These are phyloP conservation scores for Chionoecetes opilio DNA, from an alignment of 1,140 invertebrate genomes.

Conservation along the genomic window DNA sequence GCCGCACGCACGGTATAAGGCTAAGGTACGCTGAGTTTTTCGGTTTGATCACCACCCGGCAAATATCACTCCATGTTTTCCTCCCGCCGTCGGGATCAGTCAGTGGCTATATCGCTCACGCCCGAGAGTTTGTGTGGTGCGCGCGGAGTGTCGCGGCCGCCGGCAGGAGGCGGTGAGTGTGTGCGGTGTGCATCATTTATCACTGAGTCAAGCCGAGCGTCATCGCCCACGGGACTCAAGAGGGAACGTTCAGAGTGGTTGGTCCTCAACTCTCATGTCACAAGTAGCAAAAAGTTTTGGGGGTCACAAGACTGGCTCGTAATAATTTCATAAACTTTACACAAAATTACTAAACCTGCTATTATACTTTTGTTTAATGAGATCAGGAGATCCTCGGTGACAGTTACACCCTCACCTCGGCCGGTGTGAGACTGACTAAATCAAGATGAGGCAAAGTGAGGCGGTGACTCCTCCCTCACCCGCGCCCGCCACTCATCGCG, in stretches of 20 bases:
- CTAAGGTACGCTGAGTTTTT: not conserved
- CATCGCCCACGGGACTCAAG: not conserved
- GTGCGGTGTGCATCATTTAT: slow-evolving; percentile 28
- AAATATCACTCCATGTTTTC: not conserved
- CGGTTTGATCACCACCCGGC: not conserved
- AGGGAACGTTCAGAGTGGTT: not conserved
- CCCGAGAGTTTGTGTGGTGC: not conserved
- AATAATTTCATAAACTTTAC: not conserved
- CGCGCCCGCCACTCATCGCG: not conserved
- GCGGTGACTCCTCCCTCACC: not conserved
- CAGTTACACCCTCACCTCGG: not conserved
- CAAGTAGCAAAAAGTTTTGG: not conserved
- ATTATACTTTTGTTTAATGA: no score
- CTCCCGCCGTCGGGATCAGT: not conserved
- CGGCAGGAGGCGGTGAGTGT: not conserved
- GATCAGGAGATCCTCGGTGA: not conserved
- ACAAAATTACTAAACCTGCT: not conserved
- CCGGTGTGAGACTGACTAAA: not conserved
- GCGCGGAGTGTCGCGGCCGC: slow-evolving; percentile 10
- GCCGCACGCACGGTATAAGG: not conserved
- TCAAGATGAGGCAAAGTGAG: not conserved
- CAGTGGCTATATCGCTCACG: not conserved
- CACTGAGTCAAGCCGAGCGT: not conserved
- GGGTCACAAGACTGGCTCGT: not conserved
- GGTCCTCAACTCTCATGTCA: not conserved